Base-by-base conservation (phyloP, 2,113 vertebrate genomes). In the Leucosticte australis region DNA sequence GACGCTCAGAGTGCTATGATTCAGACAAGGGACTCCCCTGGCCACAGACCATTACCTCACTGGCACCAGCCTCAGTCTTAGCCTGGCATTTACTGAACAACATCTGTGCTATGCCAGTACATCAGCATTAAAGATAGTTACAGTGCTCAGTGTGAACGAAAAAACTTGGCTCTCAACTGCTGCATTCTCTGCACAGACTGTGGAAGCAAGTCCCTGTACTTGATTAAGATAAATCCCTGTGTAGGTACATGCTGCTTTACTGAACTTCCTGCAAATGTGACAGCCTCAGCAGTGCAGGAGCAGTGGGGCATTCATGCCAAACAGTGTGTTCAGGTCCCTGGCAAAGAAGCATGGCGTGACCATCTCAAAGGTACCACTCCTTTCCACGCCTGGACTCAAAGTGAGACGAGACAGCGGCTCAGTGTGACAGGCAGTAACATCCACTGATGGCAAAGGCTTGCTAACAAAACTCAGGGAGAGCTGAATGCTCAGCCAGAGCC, bases 71-170 rank as follows among this genome's bases (percentile, higher is more conserved):
- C 56, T 78, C 77, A 68, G 10, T 81, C 60, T 67, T 22, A 62
- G 47, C 46, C 70, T 95, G 74, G 39, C 78, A 73, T 96, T 96
- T 95, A 90, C 63, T 35, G 69, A 89, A 87, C 39, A 80, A 85
- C 80, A 96, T 81, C 52, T 89, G 82, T 70, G 33, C 87, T 68
- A 64, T 49, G 77, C 37, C 44, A 33, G 24, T 35, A 60, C 44
- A 67, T 88, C 82, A 78, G 87, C 76, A 87, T 87, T 93, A 67
- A 88, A 75, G 47, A 37, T 6, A 71, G 62, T 64, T 63, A 93
- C 37, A 67, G 31, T 35, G 75, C 87, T 96, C 63, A 64, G 53
- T 46, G 37, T 57, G 62, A 89, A 57, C 0, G 1, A 30, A 39
- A 63, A 88, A 76, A 62, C n/a, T 70, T 91, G 76, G 77, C 89